Evolutionary conservation across 2,113 vertebrate species (phyloP).

Genomic region (Naja naja): DNA sequence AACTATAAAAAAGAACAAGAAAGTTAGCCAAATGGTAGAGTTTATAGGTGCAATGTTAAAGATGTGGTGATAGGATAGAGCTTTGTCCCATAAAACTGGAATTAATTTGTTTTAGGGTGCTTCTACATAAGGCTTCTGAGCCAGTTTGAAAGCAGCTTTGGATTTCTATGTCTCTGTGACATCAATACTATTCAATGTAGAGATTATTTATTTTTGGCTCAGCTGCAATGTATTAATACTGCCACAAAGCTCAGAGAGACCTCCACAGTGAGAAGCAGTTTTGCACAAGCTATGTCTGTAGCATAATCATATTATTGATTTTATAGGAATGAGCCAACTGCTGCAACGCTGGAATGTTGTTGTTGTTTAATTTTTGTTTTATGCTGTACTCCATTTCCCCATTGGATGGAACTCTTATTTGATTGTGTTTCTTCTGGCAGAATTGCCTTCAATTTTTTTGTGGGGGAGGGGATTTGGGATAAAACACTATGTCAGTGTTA

Average conservation of each 20-base stretch:
- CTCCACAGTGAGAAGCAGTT: background rate
- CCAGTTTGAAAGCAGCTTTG: background rate
- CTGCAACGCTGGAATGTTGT: background rate
- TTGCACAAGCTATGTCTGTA: background rate
- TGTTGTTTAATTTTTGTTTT: background rate
- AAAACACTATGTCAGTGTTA: background rate
- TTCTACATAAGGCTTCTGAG: background rate
- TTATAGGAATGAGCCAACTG: background rate
- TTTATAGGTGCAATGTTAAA: background rate
- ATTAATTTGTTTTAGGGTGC: background rate
- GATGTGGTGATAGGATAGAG: fast-evolving
- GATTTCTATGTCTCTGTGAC: background rate
- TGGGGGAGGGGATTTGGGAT: background rate
- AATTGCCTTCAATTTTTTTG: background rate
- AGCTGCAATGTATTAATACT: background rate
- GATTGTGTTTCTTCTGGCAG: background rate
- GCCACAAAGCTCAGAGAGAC: background rate
- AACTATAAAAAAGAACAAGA: background rate
- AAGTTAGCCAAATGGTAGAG: background rate
- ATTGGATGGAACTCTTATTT: background rate
- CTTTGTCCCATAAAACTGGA: background rate
- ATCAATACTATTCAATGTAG: background rate
- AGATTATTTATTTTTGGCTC: background rate
- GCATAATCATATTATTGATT: background rate
- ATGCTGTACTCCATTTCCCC: background rate